Percentiles rank a stretch among this genome's conserved stretches.
phyloP scores from a whole-genome alignment of 1,140 invertebrate species.

The Macrobrachium rosenbergii region DNA sequence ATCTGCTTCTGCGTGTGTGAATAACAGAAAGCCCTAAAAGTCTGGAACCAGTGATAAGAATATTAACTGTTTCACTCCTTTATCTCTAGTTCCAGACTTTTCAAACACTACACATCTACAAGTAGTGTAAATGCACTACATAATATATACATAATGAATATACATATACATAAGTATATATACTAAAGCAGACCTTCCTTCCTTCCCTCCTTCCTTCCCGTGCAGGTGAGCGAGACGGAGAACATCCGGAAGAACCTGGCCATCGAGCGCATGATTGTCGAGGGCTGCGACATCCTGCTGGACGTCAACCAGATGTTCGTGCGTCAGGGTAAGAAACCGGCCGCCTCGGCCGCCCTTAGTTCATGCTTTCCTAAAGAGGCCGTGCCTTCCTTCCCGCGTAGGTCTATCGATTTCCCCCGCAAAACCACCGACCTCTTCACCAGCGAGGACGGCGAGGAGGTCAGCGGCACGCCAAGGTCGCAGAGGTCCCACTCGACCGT shows the following conservation, averaged over 20 bases:
- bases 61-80: no score
- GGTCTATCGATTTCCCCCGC: slow-evolving; percentile 66
- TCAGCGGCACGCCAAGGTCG: slow-evolving; percentile 49
- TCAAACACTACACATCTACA: no score
- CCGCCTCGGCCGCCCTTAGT: slow-evolving; percentile 54
- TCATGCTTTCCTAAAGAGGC: slow-evolving; percentile 64
- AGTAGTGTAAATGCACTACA: no score
- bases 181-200: no score
- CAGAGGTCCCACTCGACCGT: slow-evolving; percentile 66
- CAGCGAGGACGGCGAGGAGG: slow-evolving; percentile 65
- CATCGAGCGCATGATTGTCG: slow-evolving; percentile 94
- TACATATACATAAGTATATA: no score
- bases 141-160: no score
- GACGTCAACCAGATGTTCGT: slow-evolving; percentile 95
- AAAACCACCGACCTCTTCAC: slow-evolving; percentile 64
- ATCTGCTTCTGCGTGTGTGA: no score
- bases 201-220: background rate
- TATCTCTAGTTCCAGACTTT: no score
- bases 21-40: no score
- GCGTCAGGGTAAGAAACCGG: slow-evolving; percentile 78
- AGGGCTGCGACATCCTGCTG: slow-evolving; percentile 93
- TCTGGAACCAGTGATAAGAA: no score
- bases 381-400: slow-evolving; percentile 65
- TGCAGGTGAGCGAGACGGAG: slow-evolving; percentile 92
- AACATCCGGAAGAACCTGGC: slow-evolving; percentile 93